Percentiles rank a stretch among this genome's conserved stretches.
Conservation (phyloP, 2,797 vertebrate genomes). For the Gallinago stenura region DNA sequence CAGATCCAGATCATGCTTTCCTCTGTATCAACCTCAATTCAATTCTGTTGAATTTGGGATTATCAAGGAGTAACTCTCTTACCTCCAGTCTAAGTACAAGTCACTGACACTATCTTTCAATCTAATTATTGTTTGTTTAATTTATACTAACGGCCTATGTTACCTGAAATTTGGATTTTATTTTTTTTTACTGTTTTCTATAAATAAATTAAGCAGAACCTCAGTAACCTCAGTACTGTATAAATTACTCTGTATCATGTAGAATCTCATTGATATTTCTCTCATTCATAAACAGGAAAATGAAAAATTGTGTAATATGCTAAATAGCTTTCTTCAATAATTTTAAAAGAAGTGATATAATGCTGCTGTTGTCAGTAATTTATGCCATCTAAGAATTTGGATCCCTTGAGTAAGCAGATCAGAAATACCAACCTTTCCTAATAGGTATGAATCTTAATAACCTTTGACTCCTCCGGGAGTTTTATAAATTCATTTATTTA, state of each 20-base stretch:
- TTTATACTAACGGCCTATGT: background rate
- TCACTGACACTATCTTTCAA: constrained; percentile 29
- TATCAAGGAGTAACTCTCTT: constrained; percentile 57
- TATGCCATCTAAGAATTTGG: background rate
- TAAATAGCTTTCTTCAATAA: background rate
- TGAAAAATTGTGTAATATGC: background rate
- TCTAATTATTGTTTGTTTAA: background rate
- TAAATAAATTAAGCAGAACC: background rate
- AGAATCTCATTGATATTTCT: background rate
- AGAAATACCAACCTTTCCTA: background rate
- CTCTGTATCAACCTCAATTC: constrained; percentile 88
- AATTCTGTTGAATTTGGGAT: constrained; percentile 85
- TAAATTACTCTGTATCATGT: background rate
- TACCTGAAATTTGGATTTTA: background rate
- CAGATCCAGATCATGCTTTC: constrained; percentile 82
- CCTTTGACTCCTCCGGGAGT: background rate
- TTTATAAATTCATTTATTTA: background rate
- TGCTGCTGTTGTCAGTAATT: background rate
- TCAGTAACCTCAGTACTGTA: background rate
- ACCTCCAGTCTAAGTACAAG: constrained; percentile 9
- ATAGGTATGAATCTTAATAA: background rate
- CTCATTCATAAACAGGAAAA: background rate
- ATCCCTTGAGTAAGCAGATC: background rate
- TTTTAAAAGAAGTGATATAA: background rate
- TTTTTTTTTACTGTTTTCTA: background rate